phyloP scores from a whole-genome alignment of 2,797 vertebrate species.

The Siniperca undulata region DNA sequence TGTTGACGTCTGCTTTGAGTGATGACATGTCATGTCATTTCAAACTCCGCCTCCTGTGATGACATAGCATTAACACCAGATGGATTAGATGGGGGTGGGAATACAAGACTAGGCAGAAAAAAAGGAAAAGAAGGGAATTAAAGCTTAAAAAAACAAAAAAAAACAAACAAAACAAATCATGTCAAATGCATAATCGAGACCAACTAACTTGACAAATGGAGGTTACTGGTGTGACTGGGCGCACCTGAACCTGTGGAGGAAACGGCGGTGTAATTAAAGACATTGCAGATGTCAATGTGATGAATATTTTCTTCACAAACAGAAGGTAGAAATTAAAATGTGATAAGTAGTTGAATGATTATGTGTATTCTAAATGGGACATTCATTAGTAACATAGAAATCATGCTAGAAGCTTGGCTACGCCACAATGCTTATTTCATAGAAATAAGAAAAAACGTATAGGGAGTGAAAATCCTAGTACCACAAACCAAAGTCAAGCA shows the following conservation, averaged over 20 bases:
- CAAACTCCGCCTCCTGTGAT: constrained; percentile 91
- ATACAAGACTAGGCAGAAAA: constrained; percentile 85
- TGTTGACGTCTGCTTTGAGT: constrained; percentile 90
- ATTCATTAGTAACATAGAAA: constrained; percentile 79
- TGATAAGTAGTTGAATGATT: constrained; percentile 58
- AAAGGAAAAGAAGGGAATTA: constrained; percentile 80
- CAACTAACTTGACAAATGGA: constrained; percentile 98
- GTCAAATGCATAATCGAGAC: constrained; percentile 94
- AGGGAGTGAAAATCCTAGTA: constrained; percentile 28
- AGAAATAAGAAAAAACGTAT: constrained; percentile 34
- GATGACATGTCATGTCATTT: constrained; percentile 90
- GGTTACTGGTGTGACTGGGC: constrained; percentile 96
- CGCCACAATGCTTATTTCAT: constrained; percentile 59
- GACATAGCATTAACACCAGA: constrained; percentile 87
- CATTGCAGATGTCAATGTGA: constrained; percentile 85
- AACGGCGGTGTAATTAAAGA: constrained; percentile 90
- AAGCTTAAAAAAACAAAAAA: constrained; percentile 57
- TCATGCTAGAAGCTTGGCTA: constrained; percentile 72
- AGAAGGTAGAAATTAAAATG: constrained; percentile 62
- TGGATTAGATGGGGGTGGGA: constrained; percentile 88
- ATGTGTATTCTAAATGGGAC: constrained; percentile 60
- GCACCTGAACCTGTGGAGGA: constrained; percentile 96
- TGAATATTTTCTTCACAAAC: constrained; percentile 76
- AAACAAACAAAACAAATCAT: constrained; percentile 75
- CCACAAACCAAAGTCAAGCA: constrained; percentile 32